Evolutionary conservation across 2,797 vertebrate genomes (phyloP).

Genomic region (Ctenopoma kingsleyae): DNA sequence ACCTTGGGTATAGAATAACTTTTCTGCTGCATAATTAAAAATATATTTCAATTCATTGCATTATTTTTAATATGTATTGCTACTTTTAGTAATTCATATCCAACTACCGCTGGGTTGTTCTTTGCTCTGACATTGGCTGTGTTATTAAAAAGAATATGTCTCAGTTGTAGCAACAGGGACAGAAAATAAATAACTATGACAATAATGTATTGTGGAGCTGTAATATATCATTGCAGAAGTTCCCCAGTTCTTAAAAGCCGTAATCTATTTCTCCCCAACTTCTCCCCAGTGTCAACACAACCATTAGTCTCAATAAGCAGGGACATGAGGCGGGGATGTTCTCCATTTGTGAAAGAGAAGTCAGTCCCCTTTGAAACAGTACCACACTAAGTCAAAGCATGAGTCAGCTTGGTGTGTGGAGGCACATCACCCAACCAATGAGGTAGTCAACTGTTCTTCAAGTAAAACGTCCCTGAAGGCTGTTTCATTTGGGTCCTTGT

Average conservation of each 20-base stretch:
- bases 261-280: conserved; percentile 69
- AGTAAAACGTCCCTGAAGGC: conserved; percentile 26
- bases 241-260: conserved; percentile 56
- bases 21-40: conserved; percentile 45
- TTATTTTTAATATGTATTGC: conserved; percentile 20
- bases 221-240: conserved; percentile 67
- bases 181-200: conserved; percentile 67
- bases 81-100: conserved; percentile 33
- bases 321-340: conserved; percentile 53
- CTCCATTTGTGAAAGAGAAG: conserved; percentile 53
- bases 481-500: conserved; percentile 7
- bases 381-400: conserved; percentile 39
- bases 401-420: conserved; percentile 51
- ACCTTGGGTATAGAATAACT: conserved; percentile 50
- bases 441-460: conserved; percentile 17
- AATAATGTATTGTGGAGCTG: conserved; percentile 57
- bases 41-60: conserved; percentile 25
- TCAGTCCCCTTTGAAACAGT: conserved; percentile 20
- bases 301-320: conserved; percentile 78
- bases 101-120: conserved; percentile 29
- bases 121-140: conserved; percentile 33
- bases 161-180: conserved; percentile 29
- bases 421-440: neutral
- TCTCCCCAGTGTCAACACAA: conserved; percentile 59
- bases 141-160: conserved; percentile 24